Evolutionary conservation across 1,140 invertebrate genomes (phyloP).

Genomic region (Macrocentrus cingulum): DNA sequence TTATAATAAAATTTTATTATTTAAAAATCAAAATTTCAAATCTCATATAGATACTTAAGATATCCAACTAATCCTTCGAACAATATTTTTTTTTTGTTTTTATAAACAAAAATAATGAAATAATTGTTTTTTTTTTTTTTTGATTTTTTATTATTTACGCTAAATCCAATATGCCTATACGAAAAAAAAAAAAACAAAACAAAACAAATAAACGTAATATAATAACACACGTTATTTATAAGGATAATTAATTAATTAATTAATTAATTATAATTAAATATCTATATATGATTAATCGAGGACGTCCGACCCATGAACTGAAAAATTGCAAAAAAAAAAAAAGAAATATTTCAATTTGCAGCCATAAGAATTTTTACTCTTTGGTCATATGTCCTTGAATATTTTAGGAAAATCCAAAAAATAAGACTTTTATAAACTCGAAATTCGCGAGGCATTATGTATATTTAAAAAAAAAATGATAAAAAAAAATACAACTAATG

Average conservation of each 20-base stretch:
- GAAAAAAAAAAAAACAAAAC: no score
- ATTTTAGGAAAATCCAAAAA: constrained; percentile 28
- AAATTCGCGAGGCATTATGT: constrained; percentile 39
- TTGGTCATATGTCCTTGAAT: constrained; percentile 9
- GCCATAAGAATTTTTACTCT: background rate
- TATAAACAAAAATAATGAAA: constrained; percentile 75
- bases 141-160: background rate
- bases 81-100: constrained; percentile 92
- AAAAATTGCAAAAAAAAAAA: constrained; percentile 8
- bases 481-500: constrained; percentile 50
- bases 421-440: constrained; percentile 28
- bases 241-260: no score
- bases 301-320: constrained; percentile 37
- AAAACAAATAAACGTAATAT: constrained; percentile 4
- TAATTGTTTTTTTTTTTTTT: background rate
- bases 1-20: background rate
- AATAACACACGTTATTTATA: background rate
- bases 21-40: background rate
- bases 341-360: no score
- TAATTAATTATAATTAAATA: constrained; percentile 3
- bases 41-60: no score
- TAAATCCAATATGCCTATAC: background rate
- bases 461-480: no score
- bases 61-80: background rate
- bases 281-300: background rate